Conservation (phyloP, 2,888 invertebrate genomes). For the Lithophane ornitopus region DNA sequence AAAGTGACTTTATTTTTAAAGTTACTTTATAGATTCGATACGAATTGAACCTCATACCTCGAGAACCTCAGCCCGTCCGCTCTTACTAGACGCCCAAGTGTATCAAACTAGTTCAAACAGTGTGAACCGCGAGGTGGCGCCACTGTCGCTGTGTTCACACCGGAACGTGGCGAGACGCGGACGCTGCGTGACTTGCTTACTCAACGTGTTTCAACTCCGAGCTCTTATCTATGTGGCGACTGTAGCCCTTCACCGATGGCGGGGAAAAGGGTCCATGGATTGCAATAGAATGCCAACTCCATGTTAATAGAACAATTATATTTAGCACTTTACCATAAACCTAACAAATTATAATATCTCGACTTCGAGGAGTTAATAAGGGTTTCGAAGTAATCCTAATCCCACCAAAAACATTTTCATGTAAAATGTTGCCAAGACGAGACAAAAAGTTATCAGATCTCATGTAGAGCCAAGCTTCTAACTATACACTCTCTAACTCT, state of each 20-base stretch:
- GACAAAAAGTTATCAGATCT: no score
- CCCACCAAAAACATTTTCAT: no score
- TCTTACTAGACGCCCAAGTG: neutral
- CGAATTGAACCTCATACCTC: neutral
- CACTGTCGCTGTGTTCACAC: neutral
- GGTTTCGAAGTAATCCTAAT: neutral
- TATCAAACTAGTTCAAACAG: neutral
- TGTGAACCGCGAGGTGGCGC: neutral
- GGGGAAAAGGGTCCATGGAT: neutral
- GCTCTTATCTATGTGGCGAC: neutral
- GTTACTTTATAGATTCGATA: neutral
- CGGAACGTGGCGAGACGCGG: neutral
- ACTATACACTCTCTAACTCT: no score
- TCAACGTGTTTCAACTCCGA: neutral
- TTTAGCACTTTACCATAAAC: neutral
- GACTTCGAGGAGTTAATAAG: neutral
- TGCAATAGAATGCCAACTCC: neutral
- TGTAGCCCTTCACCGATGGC: neutral
- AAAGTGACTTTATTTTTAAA: no score
- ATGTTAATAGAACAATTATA: neutral
- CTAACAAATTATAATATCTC: neutral
- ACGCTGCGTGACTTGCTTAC: conserved; percentile 8
- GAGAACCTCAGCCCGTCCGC: neutral
- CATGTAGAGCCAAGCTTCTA: no score
- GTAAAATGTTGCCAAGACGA: no score